phyloP scores from a whole-genome alignment of 2,113 vertebrate genomes.

The Pteruthius melanotis region DNA sequence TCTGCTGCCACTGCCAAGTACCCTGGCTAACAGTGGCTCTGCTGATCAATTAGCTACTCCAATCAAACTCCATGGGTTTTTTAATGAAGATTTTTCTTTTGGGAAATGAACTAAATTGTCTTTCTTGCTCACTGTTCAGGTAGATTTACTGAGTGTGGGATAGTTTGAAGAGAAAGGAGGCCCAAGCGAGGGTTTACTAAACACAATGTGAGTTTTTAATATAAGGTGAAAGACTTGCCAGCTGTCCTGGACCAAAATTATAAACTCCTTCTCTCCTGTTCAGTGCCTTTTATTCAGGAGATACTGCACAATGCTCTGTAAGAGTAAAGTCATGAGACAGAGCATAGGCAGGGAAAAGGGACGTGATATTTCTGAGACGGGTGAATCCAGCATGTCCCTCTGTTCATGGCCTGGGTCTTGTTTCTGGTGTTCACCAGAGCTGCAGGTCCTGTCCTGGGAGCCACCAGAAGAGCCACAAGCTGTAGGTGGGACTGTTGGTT shows the following conservation, averaged over 20 bases:
- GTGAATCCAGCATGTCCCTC: neutral
- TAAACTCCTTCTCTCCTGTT: neutral
- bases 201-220: neutral
- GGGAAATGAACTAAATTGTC: neutral
- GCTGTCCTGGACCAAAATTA: neutral
- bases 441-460: neutral
- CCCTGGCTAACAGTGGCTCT: fast-evolving
- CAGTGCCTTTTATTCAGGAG: neutral
- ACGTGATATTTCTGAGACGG: fast-evolving
- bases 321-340: neutral
- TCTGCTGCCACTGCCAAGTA: neutral
- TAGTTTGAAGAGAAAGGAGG: neutral
- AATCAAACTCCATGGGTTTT: neutral
- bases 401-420: neutral
- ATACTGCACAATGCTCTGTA: neutral
- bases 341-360: neutral
- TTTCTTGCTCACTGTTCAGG: neutral
- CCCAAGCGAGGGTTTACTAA: neutral
- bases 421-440: neutral
- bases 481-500: neutral
- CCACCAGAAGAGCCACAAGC: neutral
- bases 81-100: neutral
- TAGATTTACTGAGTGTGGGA: neutral
- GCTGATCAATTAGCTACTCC: neutral
- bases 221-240: neutral